Conservation (phyloP, 1,140 invertebrate species). For the Chymomyza costata region DNA sequence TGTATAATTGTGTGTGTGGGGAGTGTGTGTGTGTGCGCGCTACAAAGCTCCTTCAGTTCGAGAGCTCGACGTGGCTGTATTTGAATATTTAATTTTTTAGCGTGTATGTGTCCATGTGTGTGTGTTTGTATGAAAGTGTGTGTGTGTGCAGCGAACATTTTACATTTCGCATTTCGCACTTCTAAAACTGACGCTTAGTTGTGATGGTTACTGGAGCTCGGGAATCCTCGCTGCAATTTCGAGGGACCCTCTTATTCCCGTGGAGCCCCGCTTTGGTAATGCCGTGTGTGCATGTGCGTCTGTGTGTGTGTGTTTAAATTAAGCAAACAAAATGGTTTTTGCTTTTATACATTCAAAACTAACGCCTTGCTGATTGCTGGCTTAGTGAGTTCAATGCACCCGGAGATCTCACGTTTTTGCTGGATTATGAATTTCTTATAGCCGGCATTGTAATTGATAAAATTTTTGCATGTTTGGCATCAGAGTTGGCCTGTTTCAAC, state of each 20-base stretch:
- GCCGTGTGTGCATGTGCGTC: not conserved
- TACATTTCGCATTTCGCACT: too few species aligned
- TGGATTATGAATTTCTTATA: too few species aligned
- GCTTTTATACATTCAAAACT: too few species aligned
- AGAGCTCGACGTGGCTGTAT: slow-evolving; percentile 40
- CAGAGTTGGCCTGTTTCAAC: slow-evolving; percentile 41
- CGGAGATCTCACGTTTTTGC: too few species aligned
- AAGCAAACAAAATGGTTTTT: slow-evolving; percentile 63
- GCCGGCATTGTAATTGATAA: slow-evolving; percentile 57
- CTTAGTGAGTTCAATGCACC: slow-evolving; percentile 52
- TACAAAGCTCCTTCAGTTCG: not conserved
- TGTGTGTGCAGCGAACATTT: slow-evolving; percentile 61
- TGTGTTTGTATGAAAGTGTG: too few species aligned
- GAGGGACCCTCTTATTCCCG: not conserved
- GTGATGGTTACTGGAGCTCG: slow-evolving; percentile 20
- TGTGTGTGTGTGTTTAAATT: slow-evolving; percentile 20
- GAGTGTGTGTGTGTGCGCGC: too few species aligned
- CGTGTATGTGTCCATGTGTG: too few species aligned
- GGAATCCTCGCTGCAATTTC: not conserved
- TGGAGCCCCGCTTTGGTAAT: not conserved
- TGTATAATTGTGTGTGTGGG: too few species aligned
- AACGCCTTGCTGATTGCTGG: slow-evolving; percentile 38
- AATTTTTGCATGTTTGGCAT: slow-evolving; percentile 38
- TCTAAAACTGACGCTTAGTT: slow-evolving; percentile 59
- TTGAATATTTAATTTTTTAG: slow-evolving; percentile 73